These are phyloP conservation scores for Anthoptus insignis DNA, from an alignment of 2,888 invertebrate species.

Conservation along the genomic window DNA sequence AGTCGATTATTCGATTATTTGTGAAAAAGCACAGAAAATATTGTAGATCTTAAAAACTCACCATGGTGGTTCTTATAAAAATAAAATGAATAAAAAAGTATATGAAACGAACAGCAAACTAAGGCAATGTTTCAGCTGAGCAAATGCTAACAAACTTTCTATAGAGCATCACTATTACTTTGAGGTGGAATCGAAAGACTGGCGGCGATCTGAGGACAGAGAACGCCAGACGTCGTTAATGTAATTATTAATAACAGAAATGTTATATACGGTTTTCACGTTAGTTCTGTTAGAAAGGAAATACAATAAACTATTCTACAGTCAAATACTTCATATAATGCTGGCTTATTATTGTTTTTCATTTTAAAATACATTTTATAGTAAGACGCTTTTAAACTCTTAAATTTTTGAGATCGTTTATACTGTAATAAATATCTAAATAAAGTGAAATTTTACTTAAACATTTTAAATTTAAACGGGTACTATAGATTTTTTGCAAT, in stretches of 20 bases:
- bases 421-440: too few species aligned
- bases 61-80: too few species aligned
- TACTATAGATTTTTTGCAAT: too few species aligned
- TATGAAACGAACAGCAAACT: background rate
- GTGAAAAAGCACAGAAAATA: too few species aligned
- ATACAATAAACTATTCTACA: slow-evolving; percentile 25
- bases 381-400: too few species aligned
- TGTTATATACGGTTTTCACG: slow-evolving; percentile 26
- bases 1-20: too few species aligned
- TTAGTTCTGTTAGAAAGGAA: slow-evolving; percentile 15
- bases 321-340: too few species aligned
- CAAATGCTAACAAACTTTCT: background rate
- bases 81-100: background rate
- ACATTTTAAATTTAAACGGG: too few species aligned
- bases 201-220: background rate
- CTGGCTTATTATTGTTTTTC: background rate
- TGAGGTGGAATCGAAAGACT: background rate
- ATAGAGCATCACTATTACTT: background rate
- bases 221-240: slow-evolving; percentile 25
- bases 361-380: too few species aligned
- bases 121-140: background rate
- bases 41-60: too few species aligned
- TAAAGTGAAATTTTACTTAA: too few species aligned
- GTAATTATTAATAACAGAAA: slow-evolving; percentile 29
- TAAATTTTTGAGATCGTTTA: too few species aligned